Conservation (phyloP, 2,797 vertebrate species). For the Ispidina picta region DNA sequence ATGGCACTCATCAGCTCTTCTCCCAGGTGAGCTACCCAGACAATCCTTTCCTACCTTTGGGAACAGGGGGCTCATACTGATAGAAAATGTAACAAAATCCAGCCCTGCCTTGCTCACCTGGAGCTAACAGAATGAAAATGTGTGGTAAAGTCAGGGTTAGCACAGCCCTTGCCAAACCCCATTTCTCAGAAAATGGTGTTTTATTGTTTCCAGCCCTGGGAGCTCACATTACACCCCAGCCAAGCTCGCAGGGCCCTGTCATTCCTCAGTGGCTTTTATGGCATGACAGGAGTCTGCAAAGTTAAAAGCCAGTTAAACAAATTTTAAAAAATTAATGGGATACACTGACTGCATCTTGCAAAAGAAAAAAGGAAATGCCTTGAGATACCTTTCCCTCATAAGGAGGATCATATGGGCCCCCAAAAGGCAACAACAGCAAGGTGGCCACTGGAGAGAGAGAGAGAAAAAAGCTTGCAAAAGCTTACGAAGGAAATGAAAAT, state of each 20-base stretch:
- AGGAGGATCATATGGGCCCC: background rate
- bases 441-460: background rate
- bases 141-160: background rate
- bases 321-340: slow-evolving; percentile 2
- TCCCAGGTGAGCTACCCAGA: background rate
- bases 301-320: slow-evolving; percentile 37
- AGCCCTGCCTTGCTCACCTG: background rate
- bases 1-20: fast-evolving
- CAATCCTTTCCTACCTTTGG: background rate
- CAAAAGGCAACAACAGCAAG: background rate
- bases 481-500: slow-evolving; percentile 52
- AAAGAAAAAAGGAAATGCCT: background rate
- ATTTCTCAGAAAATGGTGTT: slow-evolving; percentile 57
- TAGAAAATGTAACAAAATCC: background rate
- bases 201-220: slow-evolving; percentile 65
- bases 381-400: background rate
- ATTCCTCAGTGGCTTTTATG: slow-evolving; percentile 43
- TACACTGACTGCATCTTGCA: background rate
- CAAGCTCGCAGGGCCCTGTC: slow-evolving; percentile 18
- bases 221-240: slow-evolving; percentile 36
- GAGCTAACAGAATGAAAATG: background rate
- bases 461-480: background rate
- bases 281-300: background rate
- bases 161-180: background rate
- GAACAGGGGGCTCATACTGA: background rate